A percentile compares a stretch with the other conserved stretches of the same genome.
Conservation (phyloP, 2,797 vertebrate species). For the Sorex maritimensis region DNA sequence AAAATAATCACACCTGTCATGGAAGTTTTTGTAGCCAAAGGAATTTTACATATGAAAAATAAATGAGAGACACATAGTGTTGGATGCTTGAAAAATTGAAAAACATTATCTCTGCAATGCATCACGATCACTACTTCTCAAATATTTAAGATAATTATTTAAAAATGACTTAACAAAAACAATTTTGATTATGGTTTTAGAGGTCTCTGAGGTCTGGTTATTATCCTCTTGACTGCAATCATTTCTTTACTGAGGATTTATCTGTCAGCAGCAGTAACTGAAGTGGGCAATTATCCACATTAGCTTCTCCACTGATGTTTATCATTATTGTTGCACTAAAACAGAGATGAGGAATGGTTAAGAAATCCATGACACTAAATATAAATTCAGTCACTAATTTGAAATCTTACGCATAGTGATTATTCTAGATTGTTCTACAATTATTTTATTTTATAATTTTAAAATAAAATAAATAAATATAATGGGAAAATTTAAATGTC, state of each 20-base stretch:
- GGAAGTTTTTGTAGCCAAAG: neutral
- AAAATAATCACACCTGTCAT: neutral
- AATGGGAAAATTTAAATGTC: too few relatives aligned
- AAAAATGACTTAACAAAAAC: slow-evolving; percentile 68
- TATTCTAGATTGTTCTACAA: neutral
- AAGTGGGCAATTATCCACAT: slow-evolving; percentile 74
- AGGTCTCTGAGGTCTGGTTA: slow-evolving; percentile 14
- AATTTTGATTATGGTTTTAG: slow-evolving; percentile 66
- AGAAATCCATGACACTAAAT: slow-evolving; percentile 10
- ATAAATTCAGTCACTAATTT: slow-evolving; percentile 29
- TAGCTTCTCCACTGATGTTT: slow-evolving; percentile 70
- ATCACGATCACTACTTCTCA: slow-evolving; percentile 15
- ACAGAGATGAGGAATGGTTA: neutral
- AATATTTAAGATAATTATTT: slow-evolving; percentile 29
- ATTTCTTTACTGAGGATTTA: slow-evolving; percentile 68
- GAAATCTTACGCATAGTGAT: neutral
- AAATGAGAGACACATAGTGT: neutral
- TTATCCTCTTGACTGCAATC: slow-evolving; percentile 66
- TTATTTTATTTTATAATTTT: slow-evolving; percentile 12
- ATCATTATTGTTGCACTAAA: slow-evolving; percentile 60
- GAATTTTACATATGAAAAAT: slow-evolving; percentile 19
- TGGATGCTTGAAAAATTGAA: slow-evolving; percentile 10
- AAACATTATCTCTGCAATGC: slow-evolving; percentile 57
- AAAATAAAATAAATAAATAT: neutral
- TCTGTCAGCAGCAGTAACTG: slow-evolving; percentile 53